Conservation (phyloP, 2,888 invertebrate genomes). For the Monochamus alternatus region DNA sequence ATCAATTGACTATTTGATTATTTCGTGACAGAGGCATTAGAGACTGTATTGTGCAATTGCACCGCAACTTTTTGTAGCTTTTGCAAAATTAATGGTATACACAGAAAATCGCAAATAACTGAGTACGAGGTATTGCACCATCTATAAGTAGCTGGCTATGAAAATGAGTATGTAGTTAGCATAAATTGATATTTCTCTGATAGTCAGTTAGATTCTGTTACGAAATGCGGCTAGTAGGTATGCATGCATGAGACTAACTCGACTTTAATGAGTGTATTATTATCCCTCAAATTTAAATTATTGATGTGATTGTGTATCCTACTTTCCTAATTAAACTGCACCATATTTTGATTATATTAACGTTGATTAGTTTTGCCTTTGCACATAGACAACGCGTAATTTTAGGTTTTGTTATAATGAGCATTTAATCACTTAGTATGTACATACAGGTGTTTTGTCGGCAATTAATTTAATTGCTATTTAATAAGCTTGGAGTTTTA, state of each 20-base stretch:
- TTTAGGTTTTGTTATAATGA: constrained; percentile 26
- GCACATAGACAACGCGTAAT: constrained; percentile 18
- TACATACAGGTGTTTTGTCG: constrained; percentile 24
- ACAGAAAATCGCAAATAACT: constrained; percentile 61
- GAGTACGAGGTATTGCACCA: constrained; percentile 62
- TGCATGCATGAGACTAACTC: constrained; percentile 50
- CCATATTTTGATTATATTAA: constrained; percentile 4
- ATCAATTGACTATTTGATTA: constrained; percentile 50
- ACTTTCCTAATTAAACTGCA: constrained; percentile 25
- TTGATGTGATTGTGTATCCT: constrained; percentile 34
- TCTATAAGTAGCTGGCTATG: constrained; percentile 63
- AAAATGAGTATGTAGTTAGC: constrained; percentile 64
- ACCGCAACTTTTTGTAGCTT: constrained; percentile 53
- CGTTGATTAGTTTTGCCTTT: constrained; percentile 24
- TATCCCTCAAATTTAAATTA: constrained; percentile 44
- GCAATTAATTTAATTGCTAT: constrained; percentile 23
- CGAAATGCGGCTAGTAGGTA: constrained; percentile 51
- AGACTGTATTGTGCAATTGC: constrained; percentile 53
- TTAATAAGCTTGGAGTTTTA: constrained; percentile 11
- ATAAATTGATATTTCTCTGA: constrained; percentile 65
- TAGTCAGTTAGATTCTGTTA: constrained; percentile 54
- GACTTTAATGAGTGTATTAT: constrained; percentile 46
- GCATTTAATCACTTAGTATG: not conserved
- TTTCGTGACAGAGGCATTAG: constrained; percentile 56
- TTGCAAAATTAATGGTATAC: constrained; percentile 55